These are phyloP conservation scores for Hybos culiciformis DNA, from an alignment of 2,888 invertebrate genomes.

Conservation along the genomic window DNA sequence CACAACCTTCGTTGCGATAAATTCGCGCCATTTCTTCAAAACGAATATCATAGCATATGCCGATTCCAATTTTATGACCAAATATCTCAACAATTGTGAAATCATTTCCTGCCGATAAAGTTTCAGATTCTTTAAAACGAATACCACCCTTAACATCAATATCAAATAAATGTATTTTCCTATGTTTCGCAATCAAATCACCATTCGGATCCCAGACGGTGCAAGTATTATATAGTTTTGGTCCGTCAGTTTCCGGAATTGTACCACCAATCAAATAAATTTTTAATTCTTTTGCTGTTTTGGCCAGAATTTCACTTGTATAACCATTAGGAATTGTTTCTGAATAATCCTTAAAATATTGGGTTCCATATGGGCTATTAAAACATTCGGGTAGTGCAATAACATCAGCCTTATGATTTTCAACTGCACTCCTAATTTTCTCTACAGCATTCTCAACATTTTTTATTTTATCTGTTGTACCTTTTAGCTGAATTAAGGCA, in stretches of 20 bases:
- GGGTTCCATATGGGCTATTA: slow-evolving; percentile 86
- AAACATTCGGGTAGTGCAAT: slow-evolving; percentile 78
- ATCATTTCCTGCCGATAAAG: slow-evolving; percentile 58
- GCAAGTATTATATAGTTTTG: slow-evolving; percentile 66
- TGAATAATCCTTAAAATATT: slow-evolving; percentile 72
- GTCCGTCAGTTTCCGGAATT: slow-evolving; percentile 61
- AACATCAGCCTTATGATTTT: slow-evolving; percentile 46
- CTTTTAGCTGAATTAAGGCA: slow-evolving; percentile 71
- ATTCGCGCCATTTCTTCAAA: slow-evolving; percentile 78
- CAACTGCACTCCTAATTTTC: slow-evolving; percentile 54
- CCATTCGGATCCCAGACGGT: slow-evolving; percentile 74
- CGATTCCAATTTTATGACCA: slow-evolving; percentile 66
- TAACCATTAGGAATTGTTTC: slow-evolving; percentile 69
- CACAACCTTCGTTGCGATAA: slow-evolving; percentile 61
- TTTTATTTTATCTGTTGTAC: slow-evolving; percentile 55
- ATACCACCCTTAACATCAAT: slow-evolving; percentile 88
- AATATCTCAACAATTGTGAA: slow-evolving; percentile 60
- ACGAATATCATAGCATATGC: slow-evolving; percentile 89
- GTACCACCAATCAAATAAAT: slow-evolving; percentile 82
- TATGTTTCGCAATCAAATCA: slow-evolving; percentile 59
- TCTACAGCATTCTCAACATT: slow-evolving; percentile 62
- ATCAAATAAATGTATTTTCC: slow-evolving; percentile 91
- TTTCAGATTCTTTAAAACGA: slow-evolving; percentile 85
- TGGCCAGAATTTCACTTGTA: slow-evolving; percentile 55
- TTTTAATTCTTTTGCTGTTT: slow-evolving; percentile 58